These are phyloP conservation scores for Periparus ater DNA, from an alignment of 2,797 vertebrate species.

Conservation along the genomic window DNA sequence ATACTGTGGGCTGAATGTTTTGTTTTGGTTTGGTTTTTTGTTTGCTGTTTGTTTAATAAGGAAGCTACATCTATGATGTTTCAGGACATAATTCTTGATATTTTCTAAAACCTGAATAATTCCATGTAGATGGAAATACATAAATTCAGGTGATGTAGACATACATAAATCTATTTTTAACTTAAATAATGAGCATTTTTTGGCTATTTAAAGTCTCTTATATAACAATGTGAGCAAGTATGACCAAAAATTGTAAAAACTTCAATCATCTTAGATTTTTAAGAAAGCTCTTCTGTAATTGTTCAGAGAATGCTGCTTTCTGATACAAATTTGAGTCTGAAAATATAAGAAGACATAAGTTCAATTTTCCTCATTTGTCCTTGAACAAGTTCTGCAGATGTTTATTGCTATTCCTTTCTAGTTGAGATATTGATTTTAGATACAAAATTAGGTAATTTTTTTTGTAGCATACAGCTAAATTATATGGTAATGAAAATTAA, in stretches of 20 bases:
- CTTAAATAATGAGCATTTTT: not conserved
- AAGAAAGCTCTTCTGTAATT: not conserved
- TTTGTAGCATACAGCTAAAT: not conserved
- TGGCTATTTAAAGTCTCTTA: not conserved
- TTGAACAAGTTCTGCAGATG: not conserved
- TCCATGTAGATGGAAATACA: not conserved
- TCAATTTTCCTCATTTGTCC: not conserved
- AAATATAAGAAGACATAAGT: not conserved
- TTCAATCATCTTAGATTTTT: not conserved
- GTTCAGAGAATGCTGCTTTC: not conserved
- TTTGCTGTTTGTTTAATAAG: not conserved
- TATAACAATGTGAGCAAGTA: not conserved
- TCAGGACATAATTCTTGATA: not conserved
- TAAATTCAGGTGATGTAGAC: not conserved
- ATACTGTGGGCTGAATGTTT: accelerated
- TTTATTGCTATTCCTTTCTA: not conserved
- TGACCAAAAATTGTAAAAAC: not conserved
- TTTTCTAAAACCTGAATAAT: not conserved
- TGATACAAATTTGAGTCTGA: not conserved
- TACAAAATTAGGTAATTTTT: not conserved
- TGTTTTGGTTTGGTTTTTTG: accelerated
- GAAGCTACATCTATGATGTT: not conserved
- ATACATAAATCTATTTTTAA: not conserved
- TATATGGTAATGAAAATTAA: conserved; percentile 9
- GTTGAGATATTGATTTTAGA: conserved; percentile 24